Evolutionary conservation across 2,888 invertebrate genomes (phyloP), one percentile per base, ranked within the genome.

Genomic region (Halictus ligatus): DNA sequence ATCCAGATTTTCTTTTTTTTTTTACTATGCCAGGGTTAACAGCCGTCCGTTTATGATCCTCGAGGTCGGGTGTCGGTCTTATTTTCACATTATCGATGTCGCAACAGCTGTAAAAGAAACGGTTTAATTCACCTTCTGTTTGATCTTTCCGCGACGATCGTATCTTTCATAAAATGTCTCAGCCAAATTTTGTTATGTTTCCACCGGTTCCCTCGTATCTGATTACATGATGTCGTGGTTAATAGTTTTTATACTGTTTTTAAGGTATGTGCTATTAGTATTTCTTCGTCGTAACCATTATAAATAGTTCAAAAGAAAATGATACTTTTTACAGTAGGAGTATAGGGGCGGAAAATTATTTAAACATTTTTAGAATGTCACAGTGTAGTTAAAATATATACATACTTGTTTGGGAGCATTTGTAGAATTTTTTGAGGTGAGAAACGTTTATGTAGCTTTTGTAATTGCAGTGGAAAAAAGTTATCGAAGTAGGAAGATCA

Each of bases 1-100:
- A 72, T 75, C 48, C 58, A 67, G 43, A 29, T 71, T 78, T 74
- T 48, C 69, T 74, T 83, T n/a, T n/a, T n/a, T 74, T 71, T 71
- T 83, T 83, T 73, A 74, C n/a, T 54, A 69, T 29, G 12, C 6
- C 35, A 13, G n/a, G 43, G 50, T 74, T 73, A 75, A 72, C 71
- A 29, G 54, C 35, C 71, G 25, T 18, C 71, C 69, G 71, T 78
- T 83, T 73, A 74, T 50, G 60, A 43, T 21, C 25, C 21, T 15
- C 69, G 46, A 69, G 54, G 50, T 29, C 48, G 74, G 54, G 69
- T 54, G 29, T 67, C 40, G n/a, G 54, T 13, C 58, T 58, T 54
- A 12, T 60, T 69, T 10, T 21, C 35, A 1, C 60, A 35, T 72
- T 50, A 75, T 54, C 29, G 21, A 54, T 15, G 58, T 29, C 35